These are phyloP conservation scores for Liasis olivaceus DNA, from an alignment of 2,797 vertebrate genomes.

Conservation along the genomic window DNA sequence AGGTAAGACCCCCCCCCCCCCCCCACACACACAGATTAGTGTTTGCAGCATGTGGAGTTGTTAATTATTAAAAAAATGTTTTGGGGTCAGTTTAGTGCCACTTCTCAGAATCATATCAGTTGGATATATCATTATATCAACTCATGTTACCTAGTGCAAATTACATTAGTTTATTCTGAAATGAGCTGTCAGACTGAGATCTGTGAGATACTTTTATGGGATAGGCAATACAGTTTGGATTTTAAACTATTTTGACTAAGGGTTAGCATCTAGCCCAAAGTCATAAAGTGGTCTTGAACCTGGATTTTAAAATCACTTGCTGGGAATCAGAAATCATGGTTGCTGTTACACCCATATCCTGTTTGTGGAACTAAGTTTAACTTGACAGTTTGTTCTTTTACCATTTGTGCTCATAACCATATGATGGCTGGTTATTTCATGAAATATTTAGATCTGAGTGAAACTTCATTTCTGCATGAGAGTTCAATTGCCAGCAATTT, in stretches of 20 bases:
- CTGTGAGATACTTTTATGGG: background rate
- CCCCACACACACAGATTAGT: background rate
- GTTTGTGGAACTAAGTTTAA: no score
- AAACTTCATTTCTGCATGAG: background rate
- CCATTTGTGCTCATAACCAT: background rate
- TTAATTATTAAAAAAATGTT: background rate
- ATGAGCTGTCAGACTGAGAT: background rate
- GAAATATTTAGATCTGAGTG: background rate
- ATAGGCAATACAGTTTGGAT: background rate
- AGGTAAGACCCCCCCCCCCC: no score
- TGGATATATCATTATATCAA: background rate
- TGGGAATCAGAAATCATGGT: no score
- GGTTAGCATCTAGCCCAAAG: no score
- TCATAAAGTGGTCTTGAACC: no score
- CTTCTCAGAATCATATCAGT: background rate
- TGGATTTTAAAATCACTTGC: no score
- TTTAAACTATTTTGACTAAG: no score
- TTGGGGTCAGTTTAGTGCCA: background rate
- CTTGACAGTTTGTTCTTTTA: background rate
- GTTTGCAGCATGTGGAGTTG: background rate
- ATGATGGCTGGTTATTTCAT: background rate
- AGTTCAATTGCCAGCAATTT: background rate
- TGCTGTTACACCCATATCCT: no score
- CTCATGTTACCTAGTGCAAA: background rate
- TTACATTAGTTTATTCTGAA: background rate